Evolutionary conservation across 2,113 vertebrate genomes (phyloP).

Genomic region (Copsychus sechellarum): DNA sequence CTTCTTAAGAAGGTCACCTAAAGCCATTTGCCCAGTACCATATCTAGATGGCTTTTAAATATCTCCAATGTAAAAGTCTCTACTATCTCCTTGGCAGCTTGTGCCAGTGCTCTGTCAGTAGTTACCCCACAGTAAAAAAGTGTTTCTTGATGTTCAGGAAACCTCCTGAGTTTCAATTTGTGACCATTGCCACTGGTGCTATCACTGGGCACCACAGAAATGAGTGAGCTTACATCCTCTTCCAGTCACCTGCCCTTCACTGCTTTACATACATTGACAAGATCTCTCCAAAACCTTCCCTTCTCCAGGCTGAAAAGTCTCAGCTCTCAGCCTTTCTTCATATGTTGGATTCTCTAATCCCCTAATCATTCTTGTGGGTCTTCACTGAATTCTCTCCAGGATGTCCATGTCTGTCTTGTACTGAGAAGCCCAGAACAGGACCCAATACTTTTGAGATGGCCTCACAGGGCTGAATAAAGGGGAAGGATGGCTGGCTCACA

Average conservation of each 20-base stretch:
- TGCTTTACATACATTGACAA: not conserved
- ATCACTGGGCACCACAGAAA: not conserved
- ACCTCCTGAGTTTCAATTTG: not conserved
- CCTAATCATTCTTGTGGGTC: not conserved
- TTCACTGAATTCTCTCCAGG: not conserved
- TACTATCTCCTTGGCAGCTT: not conserved
- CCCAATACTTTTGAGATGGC: not conserved
- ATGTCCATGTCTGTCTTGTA: not conserved
- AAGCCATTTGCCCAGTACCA: not conserved
- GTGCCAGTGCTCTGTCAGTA: not conserved
- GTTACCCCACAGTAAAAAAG: not conserved
- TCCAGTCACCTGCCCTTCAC: not conserved
- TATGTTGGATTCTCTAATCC: not conserved
- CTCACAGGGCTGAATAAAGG: not conserved
- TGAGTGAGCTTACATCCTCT: not conserved
- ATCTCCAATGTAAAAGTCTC: not conserved
- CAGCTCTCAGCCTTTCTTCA: not conserved
- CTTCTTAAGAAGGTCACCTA: not conserved
- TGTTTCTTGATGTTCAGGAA: not conserved
- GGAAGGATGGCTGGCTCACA: not conserved
- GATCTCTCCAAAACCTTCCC: not conserved
- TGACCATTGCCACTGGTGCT: not conserved
- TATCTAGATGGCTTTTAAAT: not conserved
- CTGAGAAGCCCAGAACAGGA: not conserved
- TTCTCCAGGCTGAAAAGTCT: not conserved